These are phyloP conservation scores for Sus cebifrons DNA, from an alignment of 2,797 vertebrate genomes.

Conservation along the genomic window DNA sequence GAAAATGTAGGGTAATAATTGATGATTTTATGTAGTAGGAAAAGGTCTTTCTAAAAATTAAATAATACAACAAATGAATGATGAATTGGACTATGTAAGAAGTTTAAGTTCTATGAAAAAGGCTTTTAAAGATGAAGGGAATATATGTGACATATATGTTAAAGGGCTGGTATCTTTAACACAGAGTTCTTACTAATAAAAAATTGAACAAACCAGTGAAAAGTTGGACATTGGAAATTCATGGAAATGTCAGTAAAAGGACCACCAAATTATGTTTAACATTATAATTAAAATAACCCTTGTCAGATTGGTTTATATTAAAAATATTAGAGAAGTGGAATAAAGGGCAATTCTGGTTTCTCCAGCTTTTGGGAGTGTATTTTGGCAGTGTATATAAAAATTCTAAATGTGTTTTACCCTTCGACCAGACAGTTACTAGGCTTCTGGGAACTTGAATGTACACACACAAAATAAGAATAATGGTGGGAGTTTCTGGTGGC, in stretches of 20 bases:
- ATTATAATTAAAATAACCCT: not conserved
- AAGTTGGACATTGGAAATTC: not conserved
- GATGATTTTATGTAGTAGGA: not conserved
- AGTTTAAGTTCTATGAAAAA: not conserved
- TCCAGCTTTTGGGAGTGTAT: not conserved
- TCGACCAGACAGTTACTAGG: not conserved
- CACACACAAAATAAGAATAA: too few relatives aligned
- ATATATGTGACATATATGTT: not conserved
- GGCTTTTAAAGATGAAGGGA: not conserved
- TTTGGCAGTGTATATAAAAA: not conserved
- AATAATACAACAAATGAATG: not conserved
- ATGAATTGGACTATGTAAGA: not conserved
- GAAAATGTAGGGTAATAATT: not conserved
- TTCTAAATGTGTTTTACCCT: not conserved
- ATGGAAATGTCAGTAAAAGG: too few relatives aligned
- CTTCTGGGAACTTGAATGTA: not conserved
- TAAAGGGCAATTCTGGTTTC: not conserved
- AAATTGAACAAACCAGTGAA: not conserved
- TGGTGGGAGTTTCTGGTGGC: too few relatives aligned
- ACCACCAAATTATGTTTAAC: not conserved
- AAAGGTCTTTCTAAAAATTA: not conserved
- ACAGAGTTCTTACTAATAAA: not conserved
- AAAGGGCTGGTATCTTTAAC: not conserved
- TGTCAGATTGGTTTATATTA: not conserved
- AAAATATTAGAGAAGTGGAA: not conserved